phyloP scores from a whole-genome alignment of 1,140 invertebrate genomes.

The Catajapyx aquilonaris region DNA sequence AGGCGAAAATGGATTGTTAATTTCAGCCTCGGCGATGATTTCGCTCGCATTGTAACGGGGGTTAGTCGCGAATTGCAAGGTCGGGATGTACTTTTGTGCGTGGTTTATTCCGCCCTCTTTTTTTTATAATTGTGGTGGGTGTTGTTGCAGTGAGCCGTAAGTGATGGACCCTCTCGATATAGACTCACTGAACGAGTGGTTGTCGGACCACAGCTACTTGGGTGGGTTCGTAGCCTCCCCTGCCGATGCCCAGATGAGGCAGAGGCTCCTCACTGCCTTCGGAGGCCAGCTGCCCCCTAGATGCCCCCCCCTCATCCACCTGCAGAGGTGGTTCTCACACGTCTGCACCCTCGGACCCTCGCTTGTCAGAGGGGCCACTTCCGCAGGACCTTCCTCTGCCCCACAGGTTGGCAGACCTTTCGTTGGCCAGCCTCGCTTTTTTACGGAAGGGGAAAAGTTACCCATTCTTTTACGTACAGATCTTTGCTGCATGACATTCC shows the following conservation, averaged over 20 bases:
- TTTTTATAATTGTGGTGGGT: too few species aligned
- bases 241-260: slow-evolving; percentile 9
- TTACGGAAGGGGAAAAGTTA: too few species aligned
- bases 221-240: slow-evolving; percentile 11
- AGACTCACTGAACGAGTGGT: slow-evolving; percentile 7
- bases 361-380: neutral
- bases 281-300: slow-evolving; percentile 6
- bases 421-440: too few species aligned
- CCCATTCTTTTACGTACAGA: too few species aligned
- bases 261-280: slow-evolving; percentile 7
- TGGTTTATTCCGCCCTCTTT: too few species aligned
- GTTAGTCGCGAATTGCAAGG: too few species aligned
- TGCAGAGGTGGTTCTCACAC: slow-evolving; percentile 10
- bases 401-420: neutral
- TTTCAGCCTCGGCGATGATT: too few species aligned
- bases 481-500: too few species aligned
- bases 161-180: too few species aligned
- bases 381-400: neutral
- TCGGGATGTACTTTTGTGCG: too few species aligned
- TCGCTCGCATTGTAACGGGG: too few species aligned
- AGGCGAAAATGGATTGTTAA: too few species aligned
- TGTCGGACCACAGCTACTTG: slow-evolving; percentile 12
- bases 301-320: slow-evolving; percentile 12
- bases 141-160: slow-evolving; percentile 1
- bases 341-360: slow-evolving; percentile 6